phyloP scores from a whole-genome alignment of 2,113 vertebrate genomes.

The Salvator merianae region DNA sequence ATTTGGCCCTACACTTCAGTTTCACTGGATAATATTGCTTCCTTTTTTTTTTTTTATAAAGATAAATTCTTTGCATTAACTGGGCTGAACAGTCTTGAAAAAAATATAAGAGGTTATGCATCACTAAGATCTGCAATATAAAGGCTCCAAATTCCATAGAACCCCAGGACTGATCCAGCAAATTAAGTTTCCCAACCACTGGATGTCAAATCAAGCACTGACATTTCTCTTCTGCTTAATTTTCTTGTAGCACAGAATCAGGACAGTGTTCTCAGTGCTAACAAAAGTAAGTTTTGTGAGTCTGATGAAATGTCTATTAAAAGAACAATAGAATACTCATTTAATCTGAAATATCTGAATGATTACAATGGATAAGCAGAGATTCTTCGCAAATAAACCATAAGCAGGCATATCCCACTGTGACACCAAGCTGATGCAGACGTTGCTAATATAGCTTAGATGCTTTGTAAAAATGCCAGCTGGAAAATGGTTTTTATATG shows the following conservation, averaged over 20 bases:
- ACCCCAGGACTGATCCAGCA: neutral
- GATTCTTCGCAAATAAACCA: constrained; percentile 72
- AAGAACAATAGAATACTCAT: neutral
- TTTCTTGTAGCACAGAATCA: neutral
- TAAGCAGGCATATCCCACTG: constrained; percentile 71
- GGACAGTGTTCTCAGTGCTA: too few relatives aligned
- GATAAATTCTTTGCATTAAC: too few relatives aligned
- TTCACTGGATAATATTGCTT: too few relatives aligned
- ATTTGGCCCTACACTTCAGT: too few relatives aligned
- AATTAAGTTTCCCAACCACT: neutral
- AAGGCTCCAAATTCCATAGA: neutral
- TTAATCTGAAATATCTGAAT: constrained; percentile 58
- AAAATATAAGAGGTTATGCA: neutral
- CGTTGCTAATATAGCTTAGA: constrained; percentile 79
- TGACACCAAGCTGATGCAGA: constrained; percentile 77
- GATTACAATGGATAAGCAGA: constrained; percentile 64
- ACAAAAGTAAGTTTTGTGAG: neutral
- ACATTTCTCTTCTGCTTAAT: too few relatives aligned
- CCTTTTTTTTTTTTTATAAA: too few relatives aligned
- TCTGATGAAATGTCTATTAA: constrained; percentile 10
- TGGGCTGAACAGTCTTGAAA: too few relatives aligned
- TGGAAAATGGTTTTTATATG: constrained; percentile 81
- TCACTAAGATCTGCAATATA: neutral
- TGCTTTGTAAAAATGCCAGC: constrained; percentile 81
- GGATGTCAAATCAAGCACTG: neutral